Evolutionary conservation across 1,140 invertebrate genomes (phyloP), one percentile per base, ranked within the genome.

Genomic region (Danaus melanippus): DNA sequence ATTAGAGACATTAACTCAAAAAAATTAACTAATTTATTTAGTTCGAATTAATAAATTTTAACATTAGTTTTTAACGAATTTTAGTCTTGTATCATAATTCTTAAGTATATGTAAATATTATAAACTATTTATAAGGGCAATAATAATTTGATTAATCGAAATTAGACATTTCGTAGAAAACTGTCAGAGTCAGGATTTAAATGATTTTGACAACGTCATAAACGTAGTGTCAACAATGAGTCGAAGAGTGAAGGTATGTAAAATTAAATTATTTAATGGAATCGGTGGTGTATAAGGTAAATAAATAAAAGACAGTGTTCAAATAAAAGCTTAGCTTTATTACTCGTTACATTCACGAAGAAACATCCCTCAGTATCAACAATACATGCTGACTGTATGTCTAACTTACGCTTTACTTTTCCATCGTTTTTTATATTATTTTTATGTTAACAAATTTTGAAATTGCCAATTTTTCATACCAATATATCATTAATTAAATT

Each of bases 281-380:
- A 32, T 32, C 21, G 21, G 46, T 47, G 42, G 42, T 8, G 42
- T 44, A 46, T 49, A 12, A 42, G 51, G 47, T 3, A 2, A 5
- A 40, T 42, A 83, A 85, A 86, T 84, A 81, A 88, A 84, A 83
- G 71, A 60, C 70, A 53, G 50, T 44, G 58, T 42, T 87, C 85
- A 88, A 88, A 88, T 88, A 87, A 88, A 88, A 87, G 85, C 87
- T 88, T 88, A 87, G 85, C 87, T 88, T 88, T 88, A 88, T 88
- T 87, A 87, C 80, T 88, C 79, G 78, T 87, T 86, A 87, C 86
- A 83, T 79, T 85, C 79, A 88, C 84, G 86, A 88, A 86, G 84
- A 88, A 87, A 88, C 85, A 84, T 86, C 76, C 86, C 79, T 86
- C 80, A 84, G 80, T 79, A 79, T 79, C 76, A 86, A 87, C 85